These are phyloP conservation scores for Macropodus opercularis DNA, from an alignment of 2,797 vertebrate genomes.

Conservation along the genomic window DNA sequence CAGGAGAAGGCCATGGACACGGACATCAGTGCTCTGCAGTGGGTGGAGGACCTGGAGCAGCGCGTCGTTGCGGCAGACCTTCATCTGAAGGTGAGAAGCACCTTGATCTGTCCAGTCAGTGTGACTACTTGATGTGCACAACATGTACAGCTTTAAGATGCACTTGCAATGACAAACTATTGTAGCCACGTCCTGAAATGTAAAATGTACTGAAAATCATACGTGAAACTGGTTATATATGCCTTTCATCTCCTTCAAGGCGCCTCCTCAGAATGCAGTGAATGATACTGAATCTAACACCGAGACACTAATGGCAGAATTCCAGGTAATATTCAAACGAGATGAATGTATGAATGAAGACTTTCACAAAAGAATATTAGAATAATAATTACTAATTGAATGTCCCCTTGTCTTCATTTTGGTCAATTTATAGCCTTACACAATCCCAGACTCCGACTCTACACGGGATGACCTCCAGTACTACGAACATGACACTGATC, in stretches of 20 bases:
- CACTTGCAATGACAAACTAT: not conserved
- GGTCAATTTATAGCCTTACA: conserved; percentile 83
- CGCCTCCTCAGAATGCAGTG: conserved; percentile 66
- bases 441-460: conserved; percentile 88
- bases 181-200: not conserved
- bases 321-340: conserved; percentile 72
- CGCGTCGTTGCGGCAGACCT: conserved; percentile 90
- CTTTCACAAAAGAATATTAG: no score
- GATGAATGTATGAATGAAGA: no score
- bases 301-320: conserved; percentile 72
- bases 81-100: conserved; percentile 86
- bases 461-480: conserved; percentile 89
- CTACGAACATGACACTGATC: conserved; percentile 89
- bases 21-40: conserved; percentile 87
- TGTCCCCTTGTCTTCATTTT: not conserved
- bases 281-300: conserved; percentile 66
- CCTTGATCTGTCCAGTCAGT: no score
- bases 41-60: conserved; percentile 95
- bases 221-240: not conserved
- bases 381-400: no score
- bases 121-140: not conserved
- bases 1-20: conserved; percentile 86
- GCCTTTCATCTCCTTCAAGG: conserved; percentile 58
- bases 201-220: not conserved
- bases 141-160: not conserved